Base-by-base conservation (phyloP, 2,888 invertebrate genomes). In the Cryptus viduatorius region DNA sequence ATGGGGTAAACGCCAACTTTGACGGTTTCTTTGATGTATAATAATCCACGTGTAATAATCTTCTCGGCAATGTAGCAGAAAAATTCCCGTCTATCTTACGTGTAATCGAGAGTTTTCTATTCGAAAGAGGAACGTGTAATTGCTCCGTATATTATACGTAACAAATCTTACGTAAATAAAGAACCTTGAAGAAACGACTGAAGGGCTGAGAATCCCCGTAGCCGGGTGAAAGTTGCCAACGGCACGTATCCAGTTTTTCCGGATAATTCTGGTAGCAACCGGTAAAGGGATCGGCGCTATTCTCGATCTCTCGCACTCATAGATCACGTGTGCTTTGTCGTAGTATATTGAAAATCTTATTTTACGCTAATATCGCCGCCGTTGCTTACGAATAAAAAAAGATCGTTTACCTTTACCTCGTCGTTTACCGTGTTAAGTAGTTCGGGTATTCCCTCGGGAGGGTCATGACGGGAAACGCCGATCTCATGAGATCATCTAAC, bases 191-290 rank as follows among this genome's bases (percentile, higher is more conserved):
- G 61, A 14, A 73, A 82, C 73, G 73, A 82, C 19, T 37, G 56
- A 56, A 84, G 84, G 84, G 84, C 80, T 77, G 81, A 65, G 84
- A 84, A 78, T 82, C 69, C 68, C 44, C 61, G 82, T 12, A 56
- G 56, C 19, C 82, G 86, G 82, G 89, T 89, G 89, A 89, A 89
- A 89, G 89, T 89, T 56, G 85, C 75, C 77, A 67, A 44, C 7
- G 8, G 42, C 42, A 14, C 10, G 50, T 73, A 68, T 69, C 42
- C 48, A 67, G 48, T 69, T 56, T 76, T 88, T 75, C 89, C 88
- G 86, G 89, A 79, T 86, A 77, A 86, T 88, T 88, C 89, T 86
- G 83, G 86, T 84, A 72, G 67, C 83, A 88, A 89, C 89, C 87
- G 87, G 89, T 88, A 82, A 87, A 86, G 67, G 78, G 78, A 67